Evolutionary conservation across 2,888 invertebrate species (phyloP).

Genomic region (Acleris cristana): DNA sequence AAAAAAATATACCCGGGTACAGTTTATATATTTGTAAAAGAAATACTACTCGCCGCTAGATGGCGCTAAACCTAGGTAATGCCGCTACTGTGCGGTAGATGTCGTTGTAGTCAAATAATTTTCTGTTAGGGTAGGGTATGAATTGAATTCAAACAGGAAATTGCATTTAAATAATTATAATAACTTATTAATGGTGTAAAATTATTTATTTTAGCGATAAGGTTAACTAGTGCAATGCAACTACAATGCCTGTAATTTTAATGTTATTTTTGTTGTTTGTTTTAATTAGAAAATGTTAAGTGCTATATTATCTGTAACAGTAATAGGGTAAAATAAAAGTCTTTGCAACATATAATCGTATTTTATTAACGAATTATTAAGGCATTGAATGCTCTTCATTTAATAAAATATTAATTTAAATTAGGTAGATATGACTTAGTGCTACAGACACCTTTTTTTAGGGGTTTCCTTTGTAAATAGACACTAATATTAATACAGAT

Average conservation of each 20-base stretch:
- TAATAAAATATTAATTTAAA: too few species aligned
- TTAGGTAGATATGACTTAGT: too few species aligned
- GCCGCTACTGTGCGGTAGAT: slow-evolving; percentile 20
- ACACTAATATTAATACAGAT: too few species aligned
- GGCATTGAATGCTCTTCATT: slow-evolving; percentile 9
- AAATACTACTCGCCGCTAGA: slow-evolving; percentile 8
- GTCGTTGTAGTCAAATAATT: slow-evolving; percentile 1
- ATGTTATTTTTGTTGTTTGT: not conserved
- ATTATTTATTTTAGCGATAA: slow-evolving; percentile 5
- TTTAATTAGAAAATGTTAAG: not conserved
- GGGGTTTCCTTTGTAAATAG: too few species aligned
- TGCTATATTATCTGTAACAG: slow-evolving; percentile 10
- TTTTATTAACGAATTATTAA: slow-evolving; percentile 40
- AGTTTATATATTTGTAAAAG: too few species aligned
- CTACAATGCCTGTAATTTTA: slow-evolving; percentile 60
- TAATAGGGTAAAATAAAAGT: slow-evolving; percentile 31
- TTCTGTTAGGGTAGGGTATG: not conserved
- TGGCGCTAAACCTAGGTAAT: not conserved
- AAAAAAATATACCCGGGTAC: too few species aligned
- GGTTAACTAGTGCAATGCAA: slow-evolving; percentile 57
- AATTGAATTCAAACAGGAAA: slow-evolving; percentile 12
- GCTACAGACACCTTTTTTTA: too few species aligned
- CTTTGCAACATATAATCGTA: slow-evolving; percentile 45
- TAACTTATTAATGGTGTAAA: not conserved
- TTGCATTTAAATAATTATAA: not conserved